These are phyloP conservation scores for Rutilus rutilus DNA, from an alignment of 2,113 vertebrate species.

Conservation along the genomic window DNA sequence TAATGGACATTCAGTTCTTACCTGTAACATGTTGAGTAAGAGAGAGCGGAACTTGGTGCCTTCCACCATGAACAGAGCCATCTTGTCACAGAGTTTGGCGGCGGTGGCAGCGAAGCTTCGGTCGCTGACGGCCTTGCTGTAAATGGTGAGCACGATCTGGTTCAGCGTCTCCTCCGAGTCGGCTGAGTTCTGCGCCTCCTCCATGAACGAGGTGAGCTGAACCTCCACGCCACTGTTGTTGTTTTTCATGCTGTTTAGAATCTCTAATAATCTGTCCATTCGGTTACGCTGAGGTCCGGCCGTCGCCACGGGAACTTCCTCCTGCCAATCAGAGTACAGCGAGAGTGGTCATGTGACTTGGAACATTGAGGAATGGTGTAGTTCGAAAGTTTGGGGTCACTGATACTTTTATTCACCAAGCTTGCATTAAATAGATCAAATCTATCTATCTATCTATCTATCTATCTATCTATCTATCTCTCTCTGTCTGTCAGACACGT, in stretches of 20 bases:
- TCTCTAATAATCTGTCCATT: constrained; percentile 92
- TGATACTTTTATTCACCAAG: too few species aligned
- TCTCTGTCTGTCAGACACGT: too few species aligned
- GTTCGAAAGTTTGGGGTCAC: not conserved
- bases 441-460: not conserved
- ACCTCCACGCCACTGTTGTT: constrained; percentile 91
- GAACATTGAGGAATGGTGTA: constrained; percentile 48
- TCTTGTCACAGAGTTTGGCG: constrained; percentile 95
- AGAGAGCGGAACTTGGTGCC: constrained; percentile 97
- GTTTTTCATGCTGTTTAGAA: constrained; percentile 95
- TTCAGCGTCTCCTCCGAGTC: constrained; percentile 90
- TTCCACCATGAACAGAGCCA: constrained; percentile 98
- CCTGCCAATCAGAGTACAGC: constrained; percentile 73
- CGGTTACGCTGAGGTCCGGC: constrained; percentile 82
- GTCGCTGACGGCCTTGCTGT: constrained; percentile 89
- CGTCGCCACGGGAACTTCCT: constrained; percentile 80
- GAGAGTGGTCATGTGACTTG: not conserved
- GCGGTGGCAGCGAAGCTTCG: constrained; percentile 95
- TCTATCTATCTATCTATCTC: not conserved
- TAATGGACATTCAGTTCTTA: constrained; percentile 59
- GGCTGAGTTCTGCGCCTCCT: constrained; percentile 93
- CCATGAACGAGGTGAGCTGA: constrained; percentile 94
- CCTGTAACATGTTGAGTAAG: constrained; percentile 98
- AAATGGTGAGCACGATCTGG: constrained; percentile 92
- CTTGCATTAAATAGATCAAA: too few species aligned